These are phyloP conservation scores for Tetranychus urticae DNA, from an alignment of 1,140 invertebrate species.

Conservation along the genomic window DNA sequence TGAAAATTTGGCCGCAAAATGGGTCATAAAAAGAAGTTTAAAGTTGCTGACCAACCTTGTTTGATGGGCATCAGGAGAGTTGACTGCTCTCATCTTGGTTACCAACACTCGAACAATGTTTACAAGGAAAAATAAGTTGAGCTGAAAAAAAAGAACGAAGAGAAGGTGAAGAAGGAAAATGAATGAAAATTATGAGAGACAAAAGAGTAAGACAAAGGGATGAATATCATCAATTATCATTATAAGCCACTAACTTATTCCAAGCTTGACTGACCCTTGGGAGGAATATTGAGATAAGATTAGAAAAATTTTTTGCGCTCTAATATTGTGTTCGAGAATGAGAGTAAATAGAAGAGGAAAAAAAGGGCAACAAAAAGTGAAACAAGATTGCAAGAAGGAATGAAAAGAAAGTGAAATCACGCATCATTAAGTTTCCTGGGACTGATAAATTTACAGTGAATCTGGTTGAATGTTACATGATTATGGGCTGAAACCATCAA, in stretches of 20 bases:
- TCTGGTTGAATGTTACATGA: too few species aligned
- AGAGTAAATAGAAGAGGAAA: too few species aligned
- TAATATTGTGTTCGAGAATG: too few species aligned
- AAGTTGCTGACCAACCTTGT: slow-evolving; percentile 16
- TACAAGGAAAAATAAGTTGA: slow-evolving; percentile 69
- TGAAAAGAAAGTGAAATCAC: too few species aligned
- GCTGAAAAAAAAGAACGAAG: slow-evolving; percentile 15
- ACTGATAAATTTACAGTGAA: too few species aligned
- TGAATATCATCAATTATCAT: too few species aligned
- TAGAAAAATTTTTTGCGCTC: background rate
- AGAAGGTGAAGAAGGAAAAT: background rate
- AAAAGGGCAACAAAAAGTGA: too few species aligned
- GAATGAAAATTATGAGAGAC: background rate
- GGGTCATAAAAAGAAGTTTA: background rate
- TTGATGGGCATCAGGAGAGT: slow-evolving; percentile 22
- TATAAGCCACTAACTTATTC: background rate
- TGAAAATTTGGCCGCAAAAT: background rate
- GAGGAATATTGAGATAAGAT: background rate
- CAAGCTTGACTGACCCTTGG: background rate
- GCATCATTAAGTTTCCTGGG: too few species aligned
- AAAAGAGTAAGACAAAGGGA: background rate
- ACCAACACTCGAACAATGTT: slow-evolving; percentile 82
- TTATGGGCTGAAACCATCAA: too few species aligned
- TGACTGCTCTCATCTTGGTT: slow-evolving; percentile 46
- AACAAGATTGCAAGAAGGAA: too few species aligned